Conservation (phyloP, 2,797 vertebrate genomes). For the Oceanodroma leucorhoa region DNA sequence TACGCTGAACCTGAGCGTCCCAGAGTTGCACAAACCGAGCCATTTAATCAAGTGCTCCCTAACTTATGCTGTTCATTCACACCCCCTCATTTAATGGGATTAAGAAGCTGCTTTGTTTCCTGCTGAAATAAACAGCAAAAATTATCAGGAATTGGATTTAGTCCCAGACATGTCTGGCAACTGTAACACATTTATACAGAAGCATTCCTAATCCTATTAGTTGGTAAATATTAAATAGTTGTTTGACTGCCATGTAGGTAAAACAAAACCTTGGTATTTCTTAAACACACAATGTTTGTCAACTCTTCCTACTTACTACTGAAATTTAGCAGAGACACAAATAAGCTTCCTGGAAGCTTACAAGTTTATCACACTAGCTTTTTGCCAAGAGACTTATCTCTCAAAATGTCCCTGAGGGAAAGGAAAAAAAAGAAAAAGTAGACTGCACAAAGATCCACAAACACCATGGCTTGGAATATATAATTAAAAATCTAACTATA, state of each 20-base stretch:
- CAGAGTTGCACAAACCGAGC: not conserved
- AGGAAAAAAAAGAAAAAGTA: accelerated
- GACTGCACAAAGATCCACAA: not conserved
- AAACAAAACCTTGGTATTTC: slow-evolving; percentile 3
- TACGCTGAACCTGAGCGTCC: not conserved
- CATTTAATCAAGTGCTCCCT: not conserved
- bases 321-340: not conserved
- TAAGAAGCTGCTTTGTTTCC: slow-evolving; percentile 16
- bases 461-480: not conserved
- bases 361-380: not conserved
- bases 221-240: not conserved
- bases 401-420: not conserved
- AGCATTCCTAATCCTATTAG: slow-evolving; percentile 23
- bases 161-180: slow-evolving; percentile 5
- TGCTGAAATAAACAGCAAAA: slow-evolving; percentile 8
- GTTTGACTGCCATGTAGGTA: not conserved
- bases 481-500: not conserved
- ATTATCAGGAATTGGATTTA: not conserved
- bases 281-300: not conserved
- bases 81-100: not conserved
- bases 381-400: not conserved
- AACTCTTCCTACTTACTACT: not conserved
- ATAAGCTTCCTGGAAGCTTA: not conserved
- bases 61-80: not conserved
- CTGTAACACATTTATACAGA: not conserved